phyloP scores from a whole-genome alignment of 2,888 invertebrate genomes.

The Buathra laborator region DNA sequence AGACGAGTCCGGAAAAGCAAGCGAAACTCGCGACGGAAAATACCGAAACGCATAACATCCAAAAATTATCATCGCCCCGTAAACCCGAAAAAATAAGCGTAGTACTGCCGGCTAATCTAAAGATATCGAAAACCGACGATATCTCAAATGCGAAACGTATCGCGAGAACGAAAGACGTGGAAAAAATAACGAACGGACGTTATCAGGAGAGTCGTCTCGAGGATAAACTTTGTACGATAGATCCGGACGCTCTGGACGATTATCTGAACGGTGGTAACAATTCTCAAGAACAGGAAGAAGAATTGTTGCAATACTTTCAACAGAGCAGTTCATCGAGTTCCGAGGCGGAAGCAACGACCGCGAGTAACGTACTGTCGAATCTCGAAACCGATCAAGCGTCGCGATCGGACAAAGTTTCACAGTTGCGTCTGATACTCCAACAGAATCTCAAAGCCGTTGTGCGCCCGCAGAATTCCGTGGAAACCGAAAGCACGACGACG shows the following conservation, averaged over 20 bases:
- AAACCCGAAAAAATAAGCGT: conserved; percentile 76
- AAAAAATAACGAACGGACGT: conserved; percentile 62
- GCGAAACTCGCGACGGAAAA: conserved; percentile 76
- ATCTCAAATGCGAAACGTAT: conserved; percentile 3
- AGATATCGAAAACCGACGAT: conserved; percentile 75
- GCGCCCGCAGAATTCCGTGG: conserved; percentile 68
- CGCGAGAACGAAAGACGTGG: conserved; percentile 70
- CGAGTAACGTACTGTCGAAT: conserved; percentile 18
- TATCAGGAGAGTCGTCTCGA: conserved; percentile 63
- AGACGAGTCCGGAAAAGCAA: conserved; percentile 83
- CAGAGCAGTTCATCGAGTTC: conserved; percentile 86
- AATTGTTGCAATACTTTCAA: conserved; percentile 93
- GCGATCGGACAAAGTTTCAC: conserved; percentile 90
- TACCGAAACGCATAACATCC: conserved; percentile 14
- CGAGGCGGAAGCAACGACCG: conserved; percentile 77
- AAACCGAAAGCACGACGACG: neutral
- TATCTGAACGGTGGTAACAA: conserved; percentile 92
- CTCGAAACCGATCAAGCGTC: conserved; percentile 78
- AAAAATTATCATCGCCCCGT: conserved; percentile 1
- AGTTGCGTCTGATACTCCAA: conserved; percentile 90
- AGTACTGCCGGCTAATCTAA: conserved; percentile 77
- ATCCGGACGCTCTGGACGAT: conserved; percentile 93
- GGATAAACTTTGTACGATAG: conserved; percentile 90
- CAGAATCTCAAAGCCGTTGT: conserved; percentile 87
- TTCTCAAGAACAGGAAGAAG: conserved; percentile 93